Evolutionary conservation across 1,140 invertebrate species (phyloP).

Genomic region (Cydia fagiglandana): DNA sequence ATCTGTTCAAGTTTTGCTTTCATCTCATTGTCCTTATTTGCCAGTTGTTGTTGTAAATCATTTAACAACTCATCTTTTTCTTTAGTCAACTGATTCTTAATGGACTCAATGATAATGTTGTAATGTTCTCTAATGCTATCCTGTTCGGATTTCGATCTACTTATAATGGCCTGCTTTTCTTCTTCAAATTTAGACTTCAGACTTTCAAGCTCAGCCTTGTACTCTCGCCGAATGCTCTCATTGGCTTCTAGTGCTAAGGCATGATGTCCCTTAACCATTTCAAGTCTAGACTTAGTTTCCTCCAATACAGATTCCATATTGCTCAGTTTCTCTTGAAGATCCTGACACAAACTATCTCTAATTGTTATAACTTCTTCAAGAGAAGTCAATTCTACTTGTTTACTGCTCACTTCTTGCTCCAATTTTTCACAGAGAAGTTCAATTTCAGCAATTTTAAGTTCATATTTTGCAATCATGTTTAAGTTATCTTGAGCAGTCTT

Average conservation of each 20-base stretch:
- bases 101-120: slow-evolving; percentile 55
- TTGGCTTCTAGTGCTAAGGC: slow-evolving; percentile 75
- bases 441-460: slow-evolving; percentile 50
- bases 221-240: slow-evolving; percentile 74
- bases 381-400: slow-evolving; percentile 68
- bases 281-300: slow-evolving; percentile 68
- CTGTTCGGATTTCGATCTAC: slow-evolving; percentile 64
- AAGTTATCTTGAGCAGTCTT: slow-evolving; percentile 33
- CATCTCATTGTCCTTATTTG: slow-evolving; percentile 65
- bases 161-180: slow-evolving; percentile 65
- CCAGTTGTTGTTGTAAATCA: slow-evolving; percentile 58
- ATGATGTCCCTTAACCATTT: slow-evolving; percentile 76
- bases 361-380: slow-evolving; percentile 70
- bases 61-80: slow-evolving; percentile 64
- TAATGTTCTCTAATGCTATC: slow-evolving; percentile 63
- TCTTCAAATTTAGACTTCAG: slow-evolving; percentile 72
- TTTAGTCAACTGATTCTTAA: slow-evolving; percentile 56
- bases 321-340: slow-evolving; percentile 71
- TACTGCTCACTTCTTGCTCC: slow-evolving; percentile 62
- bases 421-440: slow-evolving; percentile 64
- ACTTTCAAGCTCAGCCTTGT: slow-evolving; percentile 71
- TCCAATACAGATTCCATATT: slow-evolving; percentile 60
- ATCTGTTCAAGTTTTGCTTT: slow-evolving; percentile 73
- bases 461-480: slow-evolving; percentile 30
- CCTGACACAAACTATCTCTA: slow-evolving; percentile 69